Base-by-base conservation (phyloP, 1,140 invertebrate species). In the Drosophila rufa region DNA sequence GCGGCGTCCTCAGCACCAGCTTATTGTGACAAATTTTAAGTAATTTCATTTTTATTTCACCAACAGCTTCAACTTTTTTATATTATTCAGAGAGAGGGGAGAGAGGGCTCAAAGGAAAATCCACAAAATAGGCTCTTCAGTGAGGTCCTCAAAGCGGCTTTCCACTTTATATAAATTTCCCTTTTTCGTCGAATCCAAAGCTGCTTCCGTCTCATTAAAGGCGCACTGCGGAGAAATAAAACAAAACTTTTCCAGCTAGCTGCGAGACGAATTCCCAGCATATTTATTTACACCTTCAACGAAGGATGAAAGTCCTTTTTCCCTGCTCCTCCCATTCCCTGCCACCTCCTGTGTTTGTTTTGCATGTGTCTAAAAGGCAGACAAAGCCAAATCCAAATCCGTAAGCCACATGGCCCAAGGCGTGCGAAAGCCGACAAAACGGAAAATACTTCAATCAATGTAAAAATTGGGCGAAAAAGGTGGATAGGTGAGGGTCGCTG, bases 21-120 rank as follows among this genome's bases (percentile, higher is more conserved):
- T 81, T 91, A 89, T 89, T 89, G 85, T 89, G 85, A 89, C 85
- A 89, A 89, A 89, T 89, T 90, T 89, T 85, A 90, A 90, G 81
- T 90, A 89, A 89, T 89, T 89, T 89, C 67, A 82, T 89, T 89
- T 90, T 85, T 85, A 85, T 91, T 90, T 85, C 61, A 67, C 65
- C 69, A 65, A 66, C 46, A 81, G 38, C 69, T 43, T 59, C 53
- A 50, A 59, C 53, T 73, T 73, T 55, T 71, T 73, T 60, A 50
- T 51, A 73, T 73, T 73, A 55, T 73, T 73, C 22, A 11, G 36
- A 11, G 22, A n/a, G 53, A 12, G 4, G n/a, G 14, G 67, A 15
- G 25, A 38, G 30, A 46, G 47, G 45, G 64, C 69, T 46, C 43
- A 43, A 74, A 77, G 59, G 46, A 50, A 53, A 70, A 75, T 42